Evolutionary conservation across 2,888 invertebrate genomes (phyloP).

Genomic region (Hypomecis atomaria): DNA sequence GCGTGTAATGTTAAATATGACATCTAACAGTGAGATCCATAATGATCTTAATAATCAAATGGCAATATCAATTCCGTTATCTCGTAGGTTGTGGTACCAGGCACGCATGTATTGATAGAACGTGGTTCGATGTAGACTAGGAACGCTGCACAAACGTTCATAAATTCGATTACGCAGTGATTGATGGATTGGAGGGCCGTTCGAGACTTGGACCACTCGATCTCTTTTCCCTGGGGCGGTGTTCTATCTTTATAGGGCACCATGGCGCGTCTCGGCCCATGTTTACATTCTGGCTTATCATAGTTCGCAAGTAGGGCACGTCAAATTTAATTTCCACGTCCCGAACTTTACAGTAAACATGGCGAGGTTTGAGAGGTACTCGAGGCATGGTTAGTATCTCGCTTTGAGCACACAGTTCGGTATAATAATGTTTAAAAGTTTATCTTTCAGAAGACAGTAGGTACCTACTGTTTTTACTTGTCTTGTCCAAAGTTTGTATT

Average conservation of each 20-base stretch:
- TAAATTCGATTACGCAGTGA: slow-evolving; percentile 75
- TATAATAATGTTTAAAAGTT: not conserved
- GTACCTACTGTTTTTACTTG: not conserved
- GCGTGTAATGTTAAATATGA: too few relatives aligned
- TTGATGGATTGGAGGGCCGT: slow-evolving; percentile 58
- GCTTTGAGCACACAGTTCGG: not conserved
- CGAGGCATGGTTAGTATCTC: not conserved
- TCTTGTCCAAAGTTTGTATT: not conserved
- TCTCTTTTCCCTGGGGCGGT: slow-evolving; percentile 7
- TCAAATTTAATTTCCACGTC: slow-evolving; percentile 7
- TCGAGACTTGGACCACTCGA: slow-evolving; percentile 41
- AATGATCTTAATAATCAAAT: slow-evolving; percentile 16
- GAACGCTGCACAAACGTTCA: slow-evolving; percentile 58
- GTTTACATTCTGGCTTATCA: slow-evolving; percentile 15
- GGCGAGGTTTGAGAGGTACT: not conserved
- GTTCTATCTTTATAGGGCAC: slow-evolving; percentile 8
- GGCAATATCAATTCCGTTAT: slow-evolving; percentile 24
- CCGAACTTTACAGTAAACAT: slow-evolving; percentile 9
- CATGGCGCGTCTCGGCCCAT: slow-evolving; percentile 5
- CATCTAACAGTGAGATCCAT: not conserved
- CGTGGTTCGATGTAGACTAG: slow-evolving; percentile 43
- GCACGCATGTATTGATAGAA: slow-evolving; percentile 39
- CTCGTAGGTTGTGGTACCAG: slow-evolving; percentile 32
- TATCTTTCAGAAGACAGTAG: slow-evolving; percentile 7
- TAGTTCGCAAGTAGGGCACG: slow-evolving; percentile 15